A percentile compares a stretch with the other conserved stretches of the same genome.
These are phyloP conservation scores for Poecilia gillii DNA, from an alignment of 2,797 vertebrate species.

Conservation along the genomic window DNA sequence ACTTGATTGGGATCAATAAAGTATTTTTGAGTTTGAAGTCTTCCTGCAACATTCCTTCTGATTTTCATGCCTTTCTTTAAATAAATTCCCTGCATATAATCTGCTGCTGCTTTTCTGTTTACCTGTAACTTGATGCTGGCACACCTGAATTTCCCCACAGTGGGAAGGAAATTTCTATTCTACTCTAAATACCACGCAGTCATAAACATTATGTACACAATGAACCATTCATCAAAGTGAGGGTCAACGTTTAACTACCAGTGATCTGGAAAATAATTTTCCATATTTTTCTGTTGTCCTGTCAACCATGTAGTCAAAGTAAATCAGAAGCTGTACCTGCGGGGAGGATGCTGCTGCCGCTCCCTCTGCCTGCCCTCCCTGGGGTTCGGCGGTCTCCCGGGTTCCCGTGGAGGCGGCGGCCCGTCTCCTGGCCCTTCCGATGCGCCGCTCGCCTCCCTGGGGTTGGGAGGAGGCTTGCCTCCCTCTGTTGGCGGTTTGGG, in stretches of 20 bases:
- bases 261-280: background rate
- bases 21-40: background rate
- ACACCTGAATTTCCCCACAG: background rate
- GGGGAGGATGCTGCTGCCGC: slow-evolving; percentile 84
- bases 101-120: background rate
- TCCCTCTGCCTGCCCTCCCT: slow-evolving; percentile 91
- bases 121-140: background rate
- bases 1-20: too few relatives aligned
- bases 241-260: background rate
- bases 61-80: background rate
- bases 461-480: slow-evolving; percentile 82
- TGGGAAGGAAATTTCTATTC: background rate
- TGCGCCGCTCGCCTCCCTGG: slow-evolving; percentile 70
- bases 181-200: background rate
- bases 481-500: slow-evolving; percentile 77
- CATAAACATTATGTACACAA: background rate
- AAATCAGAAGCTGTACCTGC: slow-evolving; percentile 78
- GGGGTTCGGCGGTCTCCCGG: slow-evolving; percentile 82
- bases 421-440: slow-evolving; percentile 66
- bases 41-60: background rate
- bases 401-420: slow-evolving; percentile 75
- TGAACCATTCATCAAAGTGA: background rate
- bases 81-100: background rate
- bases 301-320: background rate
- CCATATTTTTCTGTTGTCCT: background rate